Conservation (phyloP, 2,113 vertebrate species). For the Arizona elegans region DNA sequence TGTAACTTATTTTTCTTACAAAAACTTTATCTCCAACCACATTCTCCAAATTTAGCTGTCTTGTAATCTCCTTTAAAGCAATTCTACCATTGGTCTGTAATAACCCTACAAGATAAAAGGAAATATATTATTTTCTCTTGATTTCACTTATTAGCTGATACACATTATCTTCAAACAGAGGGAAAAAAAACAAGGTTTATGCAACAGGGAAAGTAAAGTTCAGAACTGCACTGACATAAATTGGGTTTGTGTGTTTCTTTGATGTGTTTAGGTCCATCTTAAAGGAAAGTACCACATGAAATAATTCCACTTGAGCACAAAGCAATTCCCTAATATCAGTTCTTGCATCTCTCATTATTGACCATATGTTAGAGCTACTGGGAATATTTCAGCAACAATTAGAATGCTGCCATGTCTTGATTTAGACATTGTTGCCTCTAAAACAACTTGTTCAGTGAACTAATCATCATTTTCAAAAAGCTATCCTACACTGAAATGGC, state of each 20-base stretch:
- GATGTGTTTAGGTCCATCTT: background rate
- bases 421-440: background rate
- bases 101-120: constrained; percentile 74
- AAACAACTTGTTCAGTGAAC: background rate
- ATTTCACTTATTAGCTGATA: background rate
- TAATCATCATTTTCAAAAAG: background rate
- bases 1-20: constrained; percentile 71
- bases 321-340: background rate
- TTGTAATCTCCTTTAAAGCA: constrained; percentile 92
- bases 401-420: background rate
- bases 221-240: background rate
- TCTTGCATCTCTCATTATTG: background rate
- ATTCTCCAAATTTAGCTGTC: constrained; percentile 91
- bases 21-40: constrained; percentile 96
- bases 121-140: background rate
- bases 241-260: background rate
- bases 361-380: background rate
- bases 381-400: background rate
- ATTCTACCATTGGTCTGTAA: constrained; percentile 90
- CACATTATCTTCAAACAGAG: background rate
- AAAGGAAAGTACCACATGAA: background rate
- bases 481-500: background rate
- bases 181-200: background rate
- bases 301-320: background rate
- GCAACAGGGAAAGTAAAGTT: background rate